Evolutionary conservation across 2,888 invertebrate species (phyloP), one percentile per base, ranked within the genome.

Genomic region (Limnephilus rhombicus): DNA sequence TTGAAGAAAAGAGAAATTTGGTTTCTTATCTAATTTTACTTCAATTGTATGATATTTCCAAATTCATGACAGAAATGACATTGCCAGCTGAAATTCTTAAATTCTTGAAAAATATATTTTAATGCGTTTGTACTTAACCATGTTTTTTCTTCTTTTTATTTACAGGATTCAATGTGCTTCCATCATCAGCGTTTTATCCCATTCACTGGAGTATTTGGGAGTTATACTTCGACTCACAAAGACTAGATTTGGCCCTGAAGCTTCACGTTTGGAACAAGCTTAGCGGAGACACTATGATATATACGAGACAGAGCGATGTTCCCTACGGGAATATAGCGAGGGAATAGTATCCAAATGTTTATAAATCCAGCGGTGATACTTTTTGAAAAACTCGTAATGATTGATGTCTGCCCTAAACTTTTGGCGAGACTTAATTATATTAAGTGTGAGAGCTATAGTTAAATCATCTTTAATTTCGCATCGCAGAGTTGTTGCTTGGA

Each of bases 161-260:
- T 92, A 94, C 94, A 93, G 97, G 97, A 5, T 97, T 98, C 94
- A 96, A 95, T 91, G 97, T 98, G 0, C 97, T 96, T 94, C 96
- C 97, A 0, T 96, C 97, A 0, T 96, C 96, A 24, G 95, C 96
- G 18, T 98, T 98, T 94, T 98, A 98, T 94, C 97, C 98, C 0
- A 95, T 98, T 41, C 96, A 95, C 80, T 98, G 97, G 96, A 94
- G 95, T 92, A 94, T 96, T 12, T 97, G 97, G 97, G 94, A 94
- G 1, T 94, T 96, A 93, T 98, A 97, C 94, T 98, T 98, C 94
- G 95, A 96, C 82, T 94, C 95, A 0, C 94, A 95, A 18, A 94
- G 95, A 81, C 94, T 95, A 0, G 95, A 96, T 92, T 31, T 49
- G 13, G 92, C 91, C 15, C 34, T 93, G 29, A 41, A 92, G 24